Conservation (phyloP, 37 sponge, comb jelly and placozoan species). For the Tethya wilhelma region DNA sequence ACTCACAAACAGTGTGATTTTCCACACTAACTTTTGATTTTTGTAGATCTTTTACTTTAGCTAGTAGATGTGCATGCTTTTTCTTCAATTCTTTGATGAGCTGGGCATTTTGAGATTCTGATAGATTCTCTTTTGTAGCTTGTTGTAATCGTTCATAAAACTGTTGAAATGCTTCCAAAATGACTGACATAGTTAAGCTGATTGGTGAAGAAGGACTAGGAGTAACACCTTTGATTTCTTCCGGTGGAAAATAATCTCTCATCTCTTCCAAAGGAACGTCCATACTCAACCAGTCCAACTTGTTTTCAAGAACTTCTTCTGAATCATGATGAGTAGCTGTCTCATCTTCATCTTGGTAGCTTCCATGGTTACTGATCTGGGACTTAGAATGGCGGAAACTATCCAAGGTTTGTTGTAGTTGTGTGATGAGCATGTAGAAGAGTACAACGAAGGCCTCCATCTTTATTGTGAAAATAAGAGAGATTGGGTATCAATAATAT, state of each 20-base stretch:
- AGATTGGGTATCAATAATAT: no score
- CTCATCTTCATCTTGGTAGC: no score
- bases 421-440: no score
- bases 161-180: conserved; percentile 21
- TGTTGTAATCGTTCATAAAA: neutral
- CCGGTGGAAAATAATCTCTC: conserved; percentile 10
- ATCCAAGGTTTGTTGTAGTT: no score
- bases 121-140: neutral
- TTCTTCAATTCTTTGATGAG: neutral
- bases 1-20: no score
- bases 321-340: no score
- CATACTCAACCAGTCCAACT: neutral
- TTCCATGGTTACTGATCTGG: no score
- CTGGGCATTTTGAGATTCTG: neutral
- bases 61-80: neutral
- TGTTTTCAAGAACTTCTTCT: no score
- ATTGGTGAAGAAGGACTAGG: neutral
- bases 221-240: neutral
- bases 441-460: no score
- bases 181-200: neutral
- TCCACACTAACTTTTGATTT: no score
- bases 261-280: neutral
- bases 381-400: no score
- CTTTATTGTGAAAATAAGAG: no score
- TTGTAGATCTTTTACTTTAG: neutral